Base-by-base conservation (phyloP, 2,113 vertebrate species). In the Thryonomys swinderianus region DNA sequence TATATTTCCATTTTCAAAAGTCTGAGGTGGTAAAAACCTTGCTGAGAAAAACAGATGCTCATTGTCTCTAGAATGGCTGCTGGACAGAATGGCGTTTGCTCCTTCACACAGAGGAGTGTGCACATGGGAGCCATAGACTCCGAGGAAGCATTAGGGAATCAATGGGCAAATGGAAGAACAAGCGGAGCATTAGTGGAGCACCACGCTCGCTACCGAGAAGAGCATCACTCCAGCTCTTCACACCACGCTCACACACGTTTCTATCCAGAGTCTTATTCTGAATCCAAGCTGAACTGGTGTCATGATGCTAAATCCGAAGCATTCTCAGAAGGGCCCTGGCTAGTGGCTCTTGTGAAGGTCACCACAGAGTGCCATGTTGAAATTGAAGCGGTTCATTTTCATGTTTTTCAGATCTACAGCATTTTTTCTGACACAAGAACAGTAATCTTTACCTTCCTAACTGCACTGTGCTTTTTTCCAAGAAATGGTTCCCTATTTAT, bases 401-500 rank as follows among this genome's bases (percentile, higher is more conserved):
- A 76, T n/a, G 32, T 40, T 84, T 59, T 53, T 79, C 61, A 92
- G 59, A 67, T 66, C 10, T 20, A 55, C 3, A 83, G 13, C 34
- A 7, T n/a, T 85, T 71, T 83, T 45, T 45, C 30, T 45, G 6
- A 67, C 30, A 32, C 1, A 71, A 73, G 8, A 92, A 96, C 85
- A 94, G 53, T n/a, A 90, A 85, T 62, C 53, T 81, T 88, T 83
- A 66, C 25, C 71, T 94, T 90, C 64, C 12, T 78, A 64, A 62
- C 27, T 45, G 30, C 37, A 27, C 20, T n/a, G 1, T n/a, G 16
- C 23, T 85, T 71, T 82, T 40, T 61, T 27, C 11, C 17, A 81
- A 40, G 45, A 74, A 55, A 61, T 0, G 27, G 21, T 55, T 84
- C 7, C 42, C 37, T 92, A 90, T 62, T 53, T 61, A 74, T 32